Evolutionary conservation across 2,113 vertebrate genomes (phyloP), one percentile per base, ranked within the genome.

Genomic region (Acanthisitta chloris): DNA sequence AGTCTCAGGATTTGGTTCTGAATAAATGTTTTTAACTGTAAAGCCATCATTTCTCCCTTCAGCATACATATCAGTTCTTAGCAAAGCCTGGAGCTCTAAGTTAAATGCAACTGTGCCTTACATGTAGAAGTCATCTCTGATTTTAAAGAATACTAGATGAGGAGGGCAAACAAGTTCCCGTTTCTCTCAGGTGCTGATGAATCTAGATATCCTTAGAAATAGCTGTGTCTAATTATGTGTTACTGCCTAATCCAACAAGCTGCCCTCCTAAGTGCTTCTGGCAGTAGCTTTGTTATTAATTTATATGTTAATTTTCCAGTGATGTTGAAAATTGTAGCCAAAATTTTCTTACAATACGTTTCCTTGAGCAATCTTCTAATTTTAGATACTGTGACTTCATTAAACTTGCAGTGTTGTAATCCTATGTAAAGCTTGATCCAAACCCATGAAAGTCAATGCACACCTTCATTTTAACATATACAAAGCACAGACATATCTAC

Each of bases 301-400:
- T 95, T 95, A 70, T 91, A 95, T 94, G 87, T 92, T 96, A 93
- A 96, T 97, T 94, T 97, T 90, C 74, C 74, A 91, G 24, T 83
- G 67, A 77, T 95, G 87, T 88, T 78, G 45, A 82, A 95, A 94
- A 91, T 83, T 73, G 62, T 93, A 91, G 66, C 74, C 81, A 96
- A 94, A 95, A 73, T 92, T 93, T 81, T 90, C 46, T 87, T 95
- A 78, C 64, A 92, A 89, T 81, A 57, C 2, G 15, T 95, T 95
- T 97, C 81, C 85, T 91, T 93, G 13, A 86, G 87, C 81, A 83
- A 46, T 80, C 49, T 73, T 82, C 78, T 85, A 62, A 90, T 90
- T 96, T 94, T 95, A 91, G 64, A 93, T 82, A 79, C 61, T 33
- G 33, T 71, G 69, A 65, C 65, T 95, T 81, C 48, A 79, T 91